Conservation (phyloP, 2,113 vertebrate species). For the Pollimyrus isidori region DNA sequence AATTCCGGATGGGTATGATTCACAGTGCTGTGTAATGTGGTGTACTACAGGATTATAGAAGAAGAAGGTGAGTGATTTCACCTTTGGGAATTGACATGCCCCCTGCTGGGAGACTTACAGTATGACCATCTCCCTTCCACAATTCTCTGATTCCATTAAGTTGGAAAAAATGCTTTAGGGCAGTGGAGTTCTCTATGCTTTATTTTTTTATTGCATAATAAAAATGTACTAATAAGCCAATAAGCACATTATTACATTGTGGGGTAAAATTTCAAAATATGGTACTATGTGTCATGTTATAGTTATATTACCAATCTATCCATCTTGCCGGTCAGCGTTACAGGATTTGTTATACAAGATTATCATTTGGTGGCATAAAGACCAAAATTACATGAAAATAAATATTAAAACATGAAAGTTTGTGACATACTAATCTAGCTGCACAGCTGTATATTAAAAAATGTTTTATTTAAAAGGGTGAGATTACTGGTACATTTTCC, state of each 20-base stretch:
- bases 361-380: neutral
- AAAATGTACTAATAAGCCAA: no score
- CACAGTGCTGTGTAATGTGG: neutral
- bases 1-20: neutral
- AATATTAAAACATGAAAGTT: neutral
- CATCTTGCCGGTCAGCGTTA: neutral
- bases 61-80: neutral
- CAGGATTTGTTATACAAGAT: neutral
- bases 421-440: neutral
- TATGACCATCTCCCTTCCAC: neutral
- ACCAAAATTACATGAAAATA: neutral
- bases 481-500: neutral
- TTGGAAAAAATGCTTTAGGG: neutral
- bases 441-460: neutral
- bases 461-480: neutral
- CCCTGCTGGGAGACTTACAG: neutral
- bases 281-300: neutral
- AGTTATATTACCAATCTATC: neutral
- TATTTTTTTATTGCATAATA: neutral
- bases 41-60: neutral
- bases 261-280: neutral
- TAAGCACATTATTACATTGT: neutral
- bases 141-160: neutral
- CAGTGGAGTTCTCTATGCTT: neutral
- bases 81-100: neutral